Base-by-base conservation (phyloP, 2,113 vertebrate genomes). In the Rissa tridactyla region DNA sequence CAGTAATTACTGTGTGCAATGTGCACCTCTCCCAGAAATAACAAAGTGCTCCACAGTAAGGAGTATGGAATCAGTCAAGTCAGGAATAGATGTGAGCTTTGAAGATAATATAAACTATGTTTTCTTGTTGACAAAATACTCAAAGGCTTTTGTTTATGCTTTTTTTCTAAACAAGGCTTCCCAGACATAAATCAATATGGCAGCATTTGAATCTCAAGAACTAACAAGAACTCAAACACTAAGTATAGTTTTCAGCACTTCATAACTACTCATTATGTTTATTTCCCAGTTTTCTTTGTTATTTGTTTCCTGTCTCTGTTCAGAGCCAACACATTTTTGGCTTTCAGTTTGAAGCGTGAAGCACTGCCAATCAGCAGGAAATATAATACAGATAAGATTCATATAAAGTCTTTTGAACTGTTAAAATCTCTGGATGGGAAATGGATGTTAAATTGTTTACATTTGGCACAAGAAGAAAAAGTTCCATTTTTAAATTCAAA, bases 321-420 rank as follows among this genome's bases (percentile, higher is more conserved):
- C 77, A 47, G 75, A 97, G 97, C 97, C 97, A 98, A 94, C 95
- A 97, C 42, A 98, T 97, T 98, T 98, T 98, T 98, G 97, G 97
- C 97, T 97, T 97, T 95, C 69, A 82, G 47, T 95, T 94, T 94
- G 92, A 98, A 97, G 95, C 29, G 7, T 92, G 96, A 97, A 94
- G 89, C 94, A 88, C 78, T 98, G 97, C 97, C 97, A 98, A 98
- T 98, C 98, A 98, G 95, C 95, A 98, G 98, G 98, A 98, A 98
- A 98, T 98, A 97, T 96, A 98, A 97, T 96, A 97, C 97, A 97
- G 98, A 98, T 98, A 98, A 98, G 98, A 97, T 97, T 98, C 96
- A 94, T 97, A 96, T 96, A 97, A 98, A 98, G 88, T 97, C 97
- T 98, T 98, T 98, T 98, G 98, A 98, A 98, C 97, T 98, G 61